These are phyloP conservation scores for Plebejus melissa DNA, from an alignment of 2,888 invertebrate genomes.

Conservation along the genomic window DNA sequence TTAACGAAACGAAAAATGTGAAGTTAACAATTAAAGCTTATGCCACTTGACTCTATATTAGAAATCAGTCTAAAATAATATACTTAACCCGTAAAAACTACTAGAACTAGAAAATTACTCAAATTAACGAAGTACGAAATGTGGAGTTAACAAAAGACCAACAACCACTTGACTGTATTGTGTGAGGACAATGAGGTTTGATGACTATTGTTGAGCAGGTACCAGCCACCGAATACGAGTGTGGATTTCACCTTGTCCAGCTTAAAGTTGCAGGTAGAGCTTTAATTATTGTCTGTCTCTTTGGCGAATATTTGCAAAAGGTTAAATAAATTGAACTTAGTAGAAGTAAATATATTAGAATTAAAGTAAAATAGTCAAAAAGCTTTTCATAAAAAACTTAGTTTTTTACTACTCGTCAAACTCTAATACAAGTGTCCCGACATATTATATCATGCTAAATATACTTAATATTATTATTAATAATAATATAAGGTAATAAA, in stretches of 20 bases:
- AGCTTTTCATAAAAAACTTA: too few relatives aligned
- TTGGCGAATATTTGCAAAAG: neutral
- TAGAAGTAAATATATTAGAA: too few relatives aligned
- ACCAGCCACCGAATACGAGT: constrained; percentile 40
- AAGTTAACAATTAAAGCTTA: too few relatives aligned
- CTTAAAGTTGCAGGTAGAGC: neutral
- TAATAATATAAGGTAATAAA: neutral
- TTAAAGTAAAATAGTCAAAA: too few relatives aligned
- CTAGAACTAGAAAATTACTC: constrained; percentile 25
- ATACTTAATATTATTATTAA: neutral
- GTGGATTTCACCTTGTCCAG: constrained; percentile 15
- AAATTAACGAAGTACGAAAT: constrained; percentile 17
- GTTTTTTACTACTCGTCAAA: too few relatives aligned
- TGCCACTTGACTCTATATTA: neutral
- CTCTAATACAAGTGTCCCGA: too few relatives aligned
- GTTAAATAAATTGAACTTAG: too few relatives aligned
- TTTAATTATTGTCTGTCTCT: neutral
- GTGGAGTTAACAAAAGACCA: constrained; percentile 44
- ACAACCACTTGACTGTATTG: constrained; percentile 62
- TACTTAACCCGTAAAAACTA: neutral
- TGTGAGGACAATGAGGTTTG: constrained; percentile 56
- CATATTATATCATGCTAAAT: neutral
- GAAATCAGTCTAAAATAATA: too few relatives aligned
- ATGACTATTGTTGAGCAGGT: constrained; percentile 60
- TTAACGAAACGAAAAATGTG: neutral